Evolutionary conservation across 2,797 vertebrate genomes (phyloP).

Genomic region (Amniataba percoides): DNA sequence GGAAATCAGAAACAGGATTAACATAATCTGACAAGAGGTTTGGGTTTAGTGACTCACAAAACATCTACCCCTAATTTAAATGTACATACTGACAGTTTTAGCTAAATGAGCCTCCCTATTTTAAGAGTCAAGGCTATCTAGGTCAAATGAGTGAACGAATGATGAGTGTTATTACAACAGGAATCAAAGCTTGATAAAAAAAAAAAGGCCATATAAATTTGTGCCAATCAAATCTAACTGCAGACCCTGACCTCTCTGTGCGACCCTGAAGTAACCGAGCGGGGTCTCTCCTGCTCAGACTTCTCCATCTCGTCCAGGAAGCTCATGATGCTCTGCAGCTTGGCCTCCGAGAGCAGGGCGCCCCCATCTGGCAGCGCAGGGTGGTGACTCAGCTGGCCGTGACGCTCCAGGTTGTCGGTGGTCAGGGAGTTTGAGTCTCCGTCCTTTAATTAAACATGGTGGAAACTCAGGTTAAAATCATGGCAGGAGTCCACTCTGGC

Average conservation of each 20-base stretch:
- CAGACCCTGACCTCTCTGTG: slow-evolving; percentile 85
- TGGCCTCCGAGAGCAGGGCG: slow-evolving; percentile 93
- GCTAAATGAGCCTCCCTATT: too few species aligned
- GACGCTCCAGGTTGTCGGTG: slow-evolving; percentile 92
- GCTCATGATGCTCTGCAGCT: slow-evolving; percentile 95
- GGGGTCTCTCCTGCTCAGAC: slow-evolving; percentile 89
- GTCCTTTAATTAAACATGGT: slow-evolving; percentile 78
- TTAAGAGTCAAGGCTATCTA: too few species aligned
- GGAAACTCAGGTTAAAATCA: background rate
- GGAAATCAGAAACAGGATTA: background rate
- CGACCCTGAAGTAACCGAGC: slow-evolving; percentile 86
- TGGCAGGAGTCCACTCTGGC: fast-evolving
- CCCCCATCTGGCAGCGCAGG: slow-evolving; percentile 83
- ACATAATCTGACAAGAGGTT: background rate
- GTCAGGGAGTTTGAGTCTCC: slow-evolving; percentile 89
- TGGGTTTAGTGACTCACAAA: background rate
- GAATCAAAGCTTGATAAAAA: too few species aligned
- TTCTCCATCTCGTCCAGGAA: slow-evolving; percentile 98
- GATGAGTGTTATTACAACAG: too few species aligned
- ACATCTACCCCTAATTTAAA: background rate
- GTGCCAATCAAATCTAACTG: background rate
- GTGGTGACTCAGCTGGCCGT: slow-evolving; percentile 87
- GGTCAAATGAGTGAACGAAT: too few species aligned
- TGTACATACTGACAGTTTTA: background rate
- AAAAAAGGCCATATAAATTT: background rate